Evolutionary conservation across 2,888 invertebrate species (phyloP), one percentile per base, ranked within the genome.

Genomic region (Ennomos quercinarius): DNA sequence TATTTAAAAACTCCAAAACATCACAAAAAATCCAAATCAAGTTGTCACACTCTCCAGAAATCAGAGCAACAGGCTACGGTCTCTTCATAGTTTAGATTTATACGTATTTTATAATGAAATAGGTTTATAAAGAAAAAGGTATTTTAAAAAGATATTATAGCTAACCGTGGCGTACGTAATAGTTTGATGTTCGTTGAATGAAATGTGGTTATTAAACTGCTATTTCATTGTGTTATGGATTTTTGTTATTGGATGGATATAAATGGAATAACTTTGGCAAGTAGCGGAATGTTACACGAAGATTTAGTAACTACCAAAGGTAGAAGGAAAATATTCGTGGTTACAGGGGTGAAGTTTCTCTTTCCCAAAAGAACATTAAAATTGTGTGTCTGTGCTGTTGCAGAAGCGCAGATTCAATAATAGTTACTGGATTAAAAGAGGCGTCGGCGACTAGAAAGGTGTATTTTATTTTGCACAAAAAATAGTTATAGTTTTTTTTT

Each of bases 121-220:
- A 69, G 67, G 27, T 27, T 27, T 27, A 27, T 27, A 27, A 27
- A 27, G 27, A 6, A 27, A 27, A 27, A 66, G 17, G 57, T 59
- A 63, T 72, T 66, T 67, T 61, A 67, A 69, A 64, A 68, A 69
- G 66, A 68, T 66, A 73, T 71, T 68, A 64, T 61, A 63, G 60
- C 49, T 51, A 53, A 66, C 61, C 63, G 54, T 65, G 52, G 56
- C 52, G 64, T 57, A 51, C 61, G 52, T 58, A n/a, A n/a, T n/a
- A 60, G 54, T 65, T 61, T 17, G 59, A 46, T 58, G 35, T 27
- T 17, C 50, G 52, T 62, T 64, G 59, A 63, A 67, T 66, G 61
- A 54, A 63, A 58, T 64, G 67, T 57, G 64, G 63, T 60, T 66
- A 48, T 60, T 64, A 51, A 4, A 27, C 27, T 27, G 27, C 2